These are phyloP conservation scores for Capreolus pygargus DNA, from an alignment of 2,113 vertebrate species.

Conservation along the genomic window DNA sequence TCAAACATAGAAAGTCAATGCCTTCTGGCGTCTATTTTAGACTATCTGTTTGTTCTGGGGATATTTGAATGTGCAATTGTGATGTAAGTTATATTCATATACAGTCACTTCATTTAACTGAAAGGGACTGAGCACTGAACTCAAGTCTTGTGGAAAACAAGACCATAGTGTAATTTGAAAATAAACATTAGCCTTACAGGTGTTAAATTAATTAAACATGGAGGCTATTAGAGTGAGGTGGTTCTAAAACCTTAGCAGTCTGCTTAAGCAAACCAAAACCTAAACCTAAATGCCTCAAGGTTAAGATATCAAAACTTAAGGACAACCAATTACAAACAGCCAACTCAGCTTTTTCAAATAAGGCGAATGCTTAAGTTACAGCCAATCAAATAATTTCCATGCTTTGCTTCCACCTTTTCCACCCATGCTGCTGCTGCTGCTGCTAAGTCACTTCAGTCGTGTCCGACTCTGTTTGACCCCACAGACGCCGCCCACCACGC, in stretches of 20 bases:
- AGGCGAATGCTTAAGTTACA: neutral
- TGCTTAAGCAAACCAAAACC: neutral
- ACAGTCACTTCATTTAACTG: constrained; percentile 74
- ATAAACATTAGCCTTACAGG: neutral
- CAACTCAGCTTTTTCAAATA: neutral
- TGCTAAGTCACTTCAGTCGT: neutral
- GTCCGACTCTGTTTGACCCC: neutral
- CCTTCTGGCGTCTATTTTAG: constrained; percentile 58
- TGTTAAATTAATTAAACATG: neutral
- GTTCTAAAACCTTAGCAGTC: neutral
- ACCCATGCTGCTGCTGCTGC: neutral
- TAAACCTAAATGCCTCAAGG: neutral
- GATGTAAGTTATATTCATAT: constrained; percentile 75
- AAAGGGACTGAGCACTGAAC: constrained; percentile 75
- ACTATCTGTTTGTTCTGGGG: constrained; percentile 59
- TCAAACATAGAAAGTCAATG: constrained; percentile 52
- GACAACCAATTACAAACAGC: neutral
- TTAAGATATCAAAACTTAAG: neutral
- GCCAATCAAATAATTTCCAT: neutral
- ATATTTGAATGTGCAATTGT: constrained; percentile 44
- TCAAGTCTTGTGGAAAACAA: constrained; percentile 80
- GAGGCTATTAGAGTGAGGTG: neutral
- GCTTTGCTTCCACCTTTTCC: neutral
- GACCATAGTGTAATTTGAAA: constrained; percentile 66
- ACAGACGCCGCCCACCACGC: neutral